phyloP scores from a whole-genome alignment of 2,888 invertebrate genomes.

The Drosophila maculinotata region DNA sequence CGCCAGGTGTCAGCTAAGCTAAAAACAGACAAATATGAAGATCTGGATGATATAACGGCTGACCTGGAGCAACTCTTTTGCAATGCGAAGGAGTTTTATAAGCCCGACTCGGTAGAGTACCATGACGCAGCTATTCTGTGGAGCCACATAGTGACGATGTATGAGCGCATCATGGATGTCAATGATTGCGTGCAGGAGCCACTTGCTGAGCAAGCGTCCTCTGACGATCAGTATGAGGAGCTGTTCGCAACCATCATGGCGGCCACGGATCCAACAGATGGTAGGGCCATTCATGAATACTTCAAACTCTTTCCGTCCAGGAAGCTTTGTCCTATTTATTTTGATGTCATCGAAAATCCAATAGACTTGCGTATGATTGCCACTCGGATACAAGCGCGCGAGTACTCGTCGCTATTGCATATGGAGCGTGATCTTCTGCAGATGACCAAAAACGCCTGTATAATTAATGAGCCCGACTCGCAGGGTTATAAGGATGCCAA shows the following conservation, averaged over 20 bases:
- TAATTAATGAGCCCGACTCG: constrained; percentile 98
- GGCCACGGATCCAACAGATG: constrained; percentile 91
- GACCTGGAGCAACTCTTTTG: constrained; percentile 96
- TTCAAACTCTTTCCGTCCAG: constrained; percentile 97
- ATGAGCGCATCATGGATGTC: constrained; percentile 82
- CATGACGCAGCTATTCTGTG: constrained; percentile 95
- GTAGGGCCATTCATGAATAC: constrained; percentile 92
- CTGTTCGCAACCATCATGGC: constrained; percentile 95
- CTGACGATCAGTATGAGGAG: constrained; percentile 94
- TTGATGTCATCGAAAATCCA: constrained; percentile 96
- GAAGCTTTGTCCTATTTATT: constrained; percentile 97
- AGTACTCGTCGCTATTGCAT: constrained; percentile 91
- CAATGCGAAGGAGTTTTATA: constrained; percentile 98
- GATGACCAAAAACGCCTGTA: constrained; percentile 97
- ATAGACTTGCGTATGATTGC: constrained; percentile 98
- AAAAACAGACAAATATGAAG: constrained; percentile 98
- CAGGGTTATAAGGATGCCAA: constrained; percentile 98
- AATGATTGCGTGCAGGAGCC: constrained; percentile 83
- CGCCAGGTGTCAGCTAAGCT: constrained; percentile 96
- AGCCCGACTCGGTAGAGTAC: constrained; percentile 93
- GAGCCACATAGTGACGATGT: constrained; percentile 90
- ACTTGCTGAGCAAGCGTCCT: constrained; percentile 73
- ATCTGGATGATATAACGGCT: constrained; percentile 94
- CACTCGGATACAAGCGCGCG: constrained; percentile 93
- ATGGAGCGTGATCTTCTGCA: constrained; percentile 95